Percentiles rank a stretch among this genome's conserved stretches.
Conservation (phyloP, 1,140 invertebrate genomes). For the Pentalonia nigronervosa region DNA sequence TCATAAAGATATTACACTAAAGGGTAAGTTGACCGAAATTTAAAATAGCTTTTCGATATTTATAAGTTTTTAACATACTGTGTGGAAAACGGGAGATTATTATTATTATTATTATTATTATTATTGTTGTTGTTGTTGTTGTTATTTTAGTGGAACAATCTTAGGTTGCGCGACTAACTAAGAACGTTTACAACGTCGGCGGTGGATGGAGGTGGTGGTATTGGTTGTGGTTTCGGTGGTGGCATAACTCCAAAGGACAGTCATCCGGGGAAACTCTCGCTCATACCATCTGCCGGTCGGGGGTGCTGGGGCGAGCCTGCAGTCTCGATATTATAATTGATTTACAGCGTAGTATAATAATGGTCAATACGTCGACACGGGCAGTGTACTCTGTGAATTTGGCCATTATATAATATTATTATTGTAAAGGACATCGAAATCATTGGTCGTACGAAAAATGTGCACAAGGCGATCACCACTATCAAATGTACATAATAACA, state of each 20-base stretch:
- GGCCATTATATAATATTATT: not conserved
- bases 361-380: not conserved
- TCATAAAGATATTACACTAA: too few species aligned
- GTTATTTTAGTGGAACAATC: not conserved
- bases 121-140: slow-evolving; percentile 6
- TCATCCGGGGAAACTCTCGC: not conserved
- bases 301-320: not conserved
- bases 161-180: not conserved
- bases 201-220: not conserved
- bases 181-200: not conserved
- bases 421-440: not conserved
- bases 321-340: not conserved
- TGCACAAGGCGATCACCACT: not conserved
- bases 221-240: not conserved
- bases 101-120: not conserved
- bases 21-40: not conserved
- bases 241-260: not conserved
- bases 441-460: not conserved
- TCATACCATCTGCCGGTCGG: not conserved
- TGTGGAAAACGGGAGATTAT: not conserved
- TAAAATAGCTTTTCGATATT: not conserved
- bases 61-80: not conserved
- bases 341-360: not conserved
- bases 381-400: not conserved
- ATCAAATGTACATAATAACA: not conserved